Base-by-base conservation (phyloP, 2,113 vertebrate species). In the Poicephalus gulielmi region DNA sequence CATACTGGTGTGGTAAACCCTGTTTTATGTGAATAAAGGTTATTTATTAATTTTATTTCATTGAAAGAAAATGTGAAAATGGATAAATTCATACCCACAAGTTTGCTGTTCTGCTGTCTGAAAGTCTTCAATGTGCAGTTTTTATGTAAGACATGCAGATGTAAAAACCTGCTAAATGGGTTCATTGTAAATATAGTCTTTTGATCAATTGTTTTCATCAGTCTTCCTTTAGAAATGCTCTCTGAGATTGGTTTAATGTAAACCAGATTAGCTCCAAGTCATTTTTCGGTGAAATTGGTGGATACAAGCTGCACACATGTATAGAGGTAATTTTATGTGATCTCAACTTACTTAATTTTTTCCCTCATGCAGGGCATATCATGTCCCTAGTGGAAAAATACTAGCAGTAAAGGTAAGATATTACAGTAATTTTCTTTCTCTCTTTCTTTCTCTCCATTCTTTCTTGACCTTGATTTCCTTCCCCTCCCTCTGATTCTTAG, bases 391-490 rank as follows among this genome's bases (percentile, higher is more conserved):
- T 95, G 99, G 98, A 66, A 98, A 99, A 95, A 99, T 99, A 78
- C 96, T 99, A 94, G 99, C 99, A 83, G 99, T 99, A 77, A 99
- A 99, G 99, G 99, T 99, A 98, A 96, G 98, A 91, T 62, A 78
- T 97, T 80, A n/a, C 50, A 60, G 57, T 46, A 9, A 37, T 93
- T 96, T 90, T 62, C 24, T 19, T 78, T 46, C 78, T 74, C 74
- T 46, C 82, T 41, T n/a, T 67, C 31, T 50, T 69, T 53, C 46
- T 39, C 33, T 27, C 62, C 43, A 12, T 9, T 84, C 80, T 86
- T 59, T 71, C 33, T 66, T 96, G 39, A 57, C 77, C 76, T 84
- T 43, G 8, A 6, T 84, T 90, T 86, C 57, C 70, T 39, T 78
- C 27, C 23, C 27, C 52, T 35, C 46, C 78, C 35, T 79, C 22